These are phyloP conservation scores for Pogonocichla stellata DNA, from an alignment of 2,113 vertebrate genomes.

Conservation along the genomic window DNA sequence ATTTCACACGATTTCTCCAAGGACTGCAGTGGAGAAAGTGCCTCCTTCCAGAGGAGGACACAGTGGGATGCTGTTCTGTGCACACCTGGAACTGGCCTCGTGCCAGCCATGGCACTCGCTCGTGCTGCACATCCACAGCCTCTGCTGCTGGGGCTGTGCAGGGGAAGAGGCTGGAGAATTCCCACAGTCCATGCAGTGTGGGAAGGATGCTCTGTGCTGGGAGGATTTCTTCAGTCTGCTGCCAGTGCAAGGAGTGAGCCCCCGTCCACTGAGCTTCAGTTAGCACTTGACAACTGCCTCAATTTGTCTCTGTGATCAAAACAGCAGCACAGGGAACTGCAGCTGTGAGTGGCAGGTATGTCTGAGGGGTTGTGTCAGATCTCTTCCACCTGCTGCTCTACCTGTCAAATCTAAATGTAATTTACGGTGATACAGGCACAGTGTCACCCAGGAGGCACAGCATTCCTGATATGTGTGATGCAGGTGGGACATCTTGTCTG, in stretches of 20 bases:
- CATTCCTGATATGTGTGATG: rapidly evolving
- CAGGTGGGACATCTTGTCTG: background rate
- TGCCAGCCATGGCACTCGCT: rapidly evolving
- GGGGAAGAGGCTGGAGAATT: background rate
- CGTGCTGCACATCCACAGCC: background rate
- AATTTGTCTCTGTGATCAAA: slow-evolving; percentile 42
- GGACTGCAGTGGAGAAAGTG: background rate
- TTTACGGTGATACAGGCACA: background rate
- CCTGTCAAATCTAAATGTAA: background rate
- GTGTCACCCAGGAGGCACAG: background rate
- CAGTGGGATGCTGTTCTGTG: background rate
- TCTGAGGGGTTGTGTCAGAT: slow-evolving; percentile 10
- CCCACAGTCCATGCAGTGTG: background rate
- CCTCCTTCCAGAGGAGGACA: background rate
- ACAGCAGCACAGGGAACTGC: background rate
- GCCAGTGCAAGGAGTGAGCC: background rate
- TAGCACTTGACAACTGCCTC: background rate
- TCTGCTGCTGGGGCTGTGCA: background rate
- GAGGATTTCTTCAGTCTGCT: background rate
- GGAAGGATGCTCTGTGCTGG: background rate
- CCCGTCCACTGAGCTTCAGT: background rate
- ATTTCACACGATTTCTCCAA: background rate
- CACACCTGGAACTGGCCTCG: rapidly evolving
- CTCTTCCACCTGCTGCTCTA: background rate
- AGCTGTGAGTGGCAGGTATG: background rate